Conservation (phyloP, 2,888 invertebrate species). For the Argyresthia albistria region DNA sequence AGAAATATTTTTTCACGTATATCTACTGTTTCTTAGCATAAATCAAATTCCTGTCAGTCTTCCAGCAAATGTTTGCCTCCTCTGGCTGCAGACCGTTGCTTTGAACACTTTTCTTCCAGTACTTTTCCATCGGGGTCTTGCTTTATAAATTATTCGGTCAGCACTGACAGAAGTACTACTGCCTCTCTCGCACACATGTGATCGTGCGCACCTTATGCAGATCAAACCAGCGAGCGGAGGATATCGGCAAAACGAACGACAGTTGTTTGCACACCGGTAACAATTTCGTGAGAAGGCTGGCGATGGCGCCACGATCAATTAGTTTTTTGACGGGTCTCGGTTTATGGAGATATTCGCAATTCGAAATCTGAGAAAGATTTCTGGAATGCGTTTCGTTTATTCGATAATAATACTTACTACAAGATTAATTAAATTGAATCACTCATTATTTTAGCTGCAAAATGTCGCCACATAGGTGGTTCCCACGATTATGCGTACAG, state of each 20-base stretch:
- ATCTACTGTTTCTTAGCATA: too few relatives aligned
- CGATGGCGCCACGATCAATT: constrained; percentile 5
- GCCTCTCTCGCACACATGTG: constrained; percentile 20
- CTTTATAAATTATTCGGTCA: constrained; percentile 20
- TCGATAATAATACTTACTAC: too few relatives aligned
- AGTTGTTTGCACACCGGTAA: background rate
- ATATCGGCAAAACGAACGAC: constrained; percentile 1
- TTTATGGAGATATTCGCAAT: background rate
- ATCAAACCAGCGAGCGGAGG: background rate
- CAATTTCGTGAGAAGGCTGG: constrained; percentile 3
- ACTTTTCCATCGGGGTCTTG: constrained; percentile 48
- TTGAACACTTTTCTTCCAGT: constrained; percentile 44
- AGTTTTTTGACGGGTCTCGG: background rate
- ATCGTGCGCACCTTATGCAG: background rate
- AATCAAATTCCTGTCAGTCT: too few relatives aligned
- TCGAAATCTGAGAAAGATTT: too few relatives aligned
- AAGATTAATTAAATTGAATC: too few relatives aligned
- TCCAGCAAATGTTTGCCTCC: constrained; percentile 29
- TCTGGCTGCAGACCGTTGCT: constrained; percentile 26
- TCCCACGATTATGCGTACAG: too few relatives aligned
- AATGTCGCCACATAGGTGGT: too few relatives aligned
- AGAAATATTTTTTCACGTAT: too few relatives aligned
- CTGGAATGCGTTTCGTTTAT: too few relatives aligned
- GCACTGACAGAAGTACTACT: constrained; percentile 21
- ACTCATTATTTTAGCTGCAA: too few relatives aligned